Base-by-base conservation (phyloP, 2,888 invertebrate genomes). In the Drosophila macrospina region DNA sequence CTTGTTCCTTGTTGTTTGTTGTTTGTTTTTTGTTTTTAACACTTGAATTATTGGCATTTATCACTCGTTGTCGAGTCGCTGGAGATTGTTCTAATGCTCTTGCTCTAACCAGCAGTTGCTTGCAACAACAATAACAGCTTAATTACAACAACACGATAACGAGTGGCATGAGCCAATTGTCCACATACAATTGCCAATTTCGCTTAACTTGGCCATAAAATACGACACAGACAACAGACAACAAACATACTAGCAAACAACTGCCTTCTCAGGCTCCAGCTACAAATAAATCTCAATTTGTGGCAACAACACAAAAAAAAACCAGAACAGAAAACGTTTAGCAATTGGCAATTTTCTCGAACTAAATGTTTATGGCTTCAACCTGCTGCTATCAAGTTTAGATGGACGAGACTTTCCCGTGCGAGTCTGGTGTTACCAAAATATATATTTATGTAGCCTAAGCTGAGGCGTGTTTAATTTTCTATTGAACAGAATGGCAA, bases 11-110 rank as follows among this genome's bases (percentile, higher is more conserved):
- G 44, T 63, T 71, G 54, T 47, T 71, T 32, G 42, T 13, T 61
- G 62, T 57, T 67, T 34, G 37, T 36, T 62, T 47, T 62, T 74
- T 72, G 70, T 68, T 69, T 67, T 88, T 80, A 87, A 87, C 89
- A 89, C 86, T 87, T 82, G 87, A 87, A 69, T 89, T 89, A 87
- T 85, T 75, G 79, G 63, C 73, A 69, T 76, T 73, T 75, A 63
- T 73, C 70, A 68, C 42, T 44, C 45, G 56, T n/a, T 30, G 36
- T 44, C 42, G 37, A n/a, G 13, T 13, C 26, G 34, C 11, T n/a
- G 32, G 60, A 70, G 47, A 60, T 68, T 60, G 48, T 41, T 51
- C 39, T 56, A 44, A 56, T 69, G 63, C 64, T 44, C 34, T 28
- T 8, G 6, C 5, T n/a, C n/a, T n/a, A 55, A 44, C 24, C 73